Percentiles rank a stretch among this genome's conserved stretches.
Evolutionary conservation across 2,113 vertebrate genomes (phyloP).

Genomic region (Echinops telfairi): DNA sequence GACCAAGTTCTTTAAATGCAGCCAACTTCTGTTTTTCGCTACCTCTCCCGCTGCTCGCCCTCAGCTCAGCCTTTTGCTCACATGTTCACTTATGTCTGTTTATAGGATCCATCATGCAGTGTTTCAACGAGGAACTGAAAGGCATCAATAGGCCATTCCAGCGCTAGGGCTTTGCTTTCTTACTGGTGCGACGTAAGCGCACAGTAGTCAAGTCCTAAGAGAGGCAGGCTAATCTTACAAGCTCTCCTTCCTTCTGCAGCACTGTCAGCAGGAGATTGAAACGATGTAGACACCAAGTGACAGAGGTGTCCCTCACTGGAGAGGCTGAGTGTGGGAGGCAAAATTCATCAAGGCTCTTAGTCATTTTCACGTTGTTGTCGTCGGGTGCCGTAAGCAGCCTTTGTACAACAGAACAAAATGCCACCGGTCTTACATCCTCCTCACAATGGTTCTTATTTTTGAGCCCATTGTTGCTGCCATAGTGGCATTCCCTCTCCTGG

Average conservation of each 20-base stretch:
- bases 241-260: not conserved
- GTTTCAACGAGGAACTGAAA: slow-evolving; percentile 37
- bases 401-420: no score
- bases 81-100: not conserved
- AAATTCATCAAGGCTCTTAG: not conserved
- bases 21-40: not conserved
- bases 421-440: no score
- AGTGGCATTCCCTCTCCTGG: no score
- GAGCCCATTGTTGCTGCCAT: no score
- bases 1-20: not conserved
- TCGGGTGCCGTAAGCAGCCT: no score
- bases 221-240: not conserved
- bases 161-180: not conserved
- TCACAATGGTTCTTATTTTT: no score
- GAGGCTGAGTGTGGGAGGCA: no score
- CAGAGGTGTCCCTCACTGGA: not conserved
- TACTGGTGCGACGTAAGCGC: not conserved
- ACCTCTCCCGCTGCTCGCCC: not conserved
- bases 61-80: not conserved
- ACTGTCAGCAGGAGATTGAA: not conserved
- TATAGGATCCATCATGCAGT: not conserved
- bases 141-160: not conserved
- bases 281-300: not conserved
- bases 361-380: not conserved
- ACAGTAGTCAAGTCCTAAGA: not conserved